A percentile compares a stretch with the other conserved stretches of the same genome.
Conservation (phyloP, 2,888 invertebrate genomes). For the Dryococelus australis region DNA sequence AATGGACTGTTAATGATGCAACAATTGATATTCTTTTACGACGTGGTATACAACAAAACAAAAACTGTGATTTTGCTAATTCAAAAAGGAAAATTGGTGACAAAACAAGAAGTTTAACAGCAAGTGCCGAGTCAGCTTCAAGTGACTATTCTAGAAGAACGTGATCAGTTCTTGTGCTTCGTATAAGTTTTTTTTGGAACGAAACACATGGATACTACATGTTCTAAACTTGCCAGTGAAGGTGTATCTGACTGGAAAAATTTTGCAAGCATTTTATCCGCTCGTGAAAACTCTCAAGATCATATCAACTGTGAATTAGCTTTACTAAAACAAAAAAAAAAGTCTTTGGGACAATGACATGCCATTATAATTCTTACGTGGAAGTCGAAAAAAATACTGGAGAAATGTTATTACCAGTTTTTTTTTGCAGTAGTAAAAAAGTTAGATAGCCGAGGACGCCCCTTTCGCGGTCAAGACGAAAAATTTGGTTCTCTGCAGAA, state of each 20-base stretch:
- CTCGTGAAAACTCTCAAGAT: background rate
- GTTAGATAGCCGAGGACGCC: too few relatives aligned
- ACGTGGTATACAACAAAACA: background rate
- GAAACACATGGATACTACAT: background rate
- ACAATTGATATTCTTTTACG: background rate
- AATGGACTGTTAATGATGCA: conserved; percentile 4
- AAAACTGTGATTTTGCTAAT: background rate
- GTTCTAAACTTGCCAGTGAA: background rate
- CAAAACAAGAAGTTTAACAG: background rate
- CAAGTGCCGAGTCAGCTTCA: background rate
- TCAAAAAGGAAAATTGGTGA: background rate
- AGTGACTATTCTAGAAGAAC: background rate
- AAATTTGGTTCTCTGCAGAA: too few relatives aligned
- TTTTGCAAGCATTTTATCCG: background rate
- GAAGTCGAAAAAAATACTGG: too few relatives aligned
- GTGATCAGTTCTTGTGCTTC: background rate
- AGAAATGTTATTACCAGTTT: too few relatives aligned
- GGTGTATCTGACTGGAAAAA: background rate
- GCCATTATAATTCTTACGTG: background rate
- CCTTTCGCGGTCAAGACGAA: too few relatives aligned
- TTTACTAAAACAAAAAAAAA: background rate
- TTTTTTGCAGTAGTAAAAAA: too few relatives aligned
- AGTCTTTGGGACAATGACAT: background rate
- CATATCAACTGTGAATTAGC: background rate
- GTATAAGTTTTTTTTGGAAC: background rate